Evolutionary conservation across 2,113 vertebrate species (phyloP).

Genomic region (Odontophorus gujanensis): DNA sequence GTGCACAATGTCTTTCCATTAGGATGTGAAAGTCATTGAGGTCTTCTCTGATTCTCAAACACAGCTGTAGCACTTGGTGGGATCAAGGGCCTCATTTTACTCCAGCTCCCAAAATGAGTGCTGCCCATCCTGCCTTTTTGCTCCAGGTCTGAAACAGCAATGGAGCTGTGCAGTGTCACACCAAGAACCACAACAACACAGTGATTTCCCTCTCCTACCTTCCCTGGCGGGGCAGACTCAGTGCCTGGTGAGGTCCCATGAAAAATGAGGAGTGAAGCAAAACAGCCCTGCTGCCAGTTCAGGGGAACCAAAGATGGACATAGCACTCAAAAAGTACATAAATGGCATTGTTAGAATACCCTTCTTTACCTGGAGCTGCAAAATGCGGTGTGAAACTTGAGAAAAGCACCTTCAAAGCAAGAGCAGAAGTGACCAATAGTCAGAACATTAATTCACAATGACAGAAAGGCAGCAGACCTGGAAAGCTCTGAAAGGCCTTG

Average conservation of each 20-base stretch:
- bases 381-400: background rate
- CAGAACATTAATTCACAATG: background rate
- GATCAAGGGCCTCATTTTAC: accelerated
- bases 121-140: background rate
- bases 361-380: background rate
- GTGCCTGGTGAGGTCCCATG: background rate
- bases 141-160: background rate
- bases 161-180: background rate
- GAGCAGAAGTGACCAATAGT: background rate
- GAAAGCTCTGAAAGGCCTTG: background rate
- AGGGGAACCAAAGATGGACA: background rate
- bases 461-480: background rate
- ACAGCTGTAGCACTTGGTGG: background rate
- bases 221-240: background rate
- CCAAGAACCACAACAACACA: background rate
- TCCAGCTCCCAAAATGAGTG: accelerated
- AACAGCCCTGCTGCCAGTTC: background rate
- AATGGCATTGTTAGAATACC: background rate
- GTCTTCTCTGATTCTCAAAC: background rate
- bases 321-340: background rate
- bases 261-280: background rate
- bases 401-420: background rate
- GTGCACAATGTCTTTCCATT: background rate
- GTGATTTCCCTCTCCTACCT: background rate
- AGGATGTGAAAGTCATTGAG: background rate